Conservation (phyloP, 2,888 invertebrate genomes). For the Mythimna ferrago region DNA sequence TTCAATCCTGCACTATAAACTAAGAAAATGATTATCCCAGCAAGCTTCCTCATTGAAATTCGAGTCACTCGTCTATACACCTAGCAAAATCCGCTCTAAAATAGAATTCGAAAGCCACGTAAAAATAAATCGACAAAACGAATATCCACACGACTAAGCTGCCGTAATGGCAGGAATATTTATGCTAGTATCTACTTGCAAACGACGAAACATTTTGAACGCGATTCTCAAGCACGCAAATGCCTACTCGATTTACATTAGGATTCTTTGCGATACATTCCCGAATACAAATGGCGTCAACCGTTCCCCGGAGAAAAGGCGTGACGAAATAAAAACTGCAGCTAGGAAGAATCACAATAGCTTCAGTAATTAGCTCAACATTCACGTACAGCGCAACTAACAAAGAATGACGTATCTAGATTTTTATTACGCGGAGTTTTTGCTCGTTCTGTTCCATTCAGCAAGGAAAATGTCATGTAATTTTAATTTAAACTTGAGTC, state of each 20-base stretch:
- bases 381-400: slow-evolving; percentile 57
- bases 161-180: slow-evolving; percentile 48
- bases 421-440: slow-evolving; percentile 54
- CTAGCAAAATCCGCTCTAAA: slow-evolving; percentile 22
- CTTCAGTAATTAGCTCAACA: slow-evolving; percentile 60
- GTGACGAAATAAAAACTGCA: slow-evolving; percentile 62
- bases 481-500: slow-evolving; percentile 55
- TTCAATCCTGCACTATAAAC: slow-evolving; percentile 33
- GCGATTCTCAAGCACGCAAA: slow-evolving; percentile 38
- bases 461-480: slow-evolving; percentile 54
- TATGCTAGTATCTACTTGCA: slow-evolving; percentile 42
- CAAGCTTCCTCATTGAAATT: slow-evolving; percentile 44
- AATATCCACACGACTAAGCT: slow-evolving; percentile 47
- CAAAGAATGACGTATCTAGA: slow-evolving; percentile 64
- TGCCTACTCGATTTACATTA: slow-evolving; percentile 59
- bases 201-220: slow-evolving; percentile 44
- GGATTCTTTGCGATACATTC: slow-evolving; percentile 51
- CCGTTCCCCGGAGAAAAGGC: slow-evolving; percentile 37
- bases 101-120: slow-evolving; percentile 36
- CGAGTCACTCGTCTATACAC: slow-evolving; percentile 34
- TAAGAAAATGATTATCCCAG: slow-evolving; percentile 35
- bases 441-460: slow-evolving; percentile 31
- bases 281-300: slow-evolving; percentile 56
- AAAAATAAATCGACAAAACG: slow-evolving; percentile 44
- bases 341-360: slow-evolving; percentile 46